These are phyloP conservation scores for Beris chalybata DNA, from an alignment of 2,888 invertebrate species.

Conservation along the genomic window DNA sequence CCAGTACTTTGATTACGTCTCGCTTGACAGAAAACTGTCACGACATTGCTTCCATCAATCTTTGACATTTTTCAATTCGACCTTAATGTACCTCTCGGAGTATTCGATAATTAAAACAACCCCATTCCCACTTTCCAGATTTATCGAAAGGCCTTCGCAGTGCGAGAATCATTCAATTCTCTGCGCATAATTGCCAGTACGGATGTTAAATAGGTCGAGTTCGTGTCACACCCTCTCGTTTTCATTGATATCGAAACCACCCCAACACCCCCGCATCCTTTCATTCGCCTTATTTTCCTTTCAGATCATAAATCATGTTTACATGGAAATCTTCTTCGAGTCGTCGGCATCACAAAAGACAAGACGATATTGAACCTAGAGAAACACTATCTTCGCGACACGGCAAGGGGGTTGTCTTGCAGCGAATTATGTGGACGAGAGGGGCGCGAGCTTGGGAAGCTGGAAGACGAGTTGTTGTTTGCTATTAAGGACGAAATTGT, in stretches of 20 bases:
- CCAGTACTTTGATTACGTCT: neutral
- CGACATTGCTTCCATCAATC: no score
- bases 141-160: neutral
- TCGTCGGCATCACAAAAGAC: neutral
- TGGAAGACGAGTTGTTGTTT: neutral
- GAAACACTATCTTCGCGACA: no score
- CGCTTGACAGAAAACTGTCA: neutral
- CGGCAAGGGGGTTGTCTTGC: no score
- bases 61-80: neutral
- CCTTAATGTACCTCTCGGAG: neutral
- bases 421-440: no score
- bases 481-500: no score
- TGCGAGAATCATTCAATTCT: neutral
- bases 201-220: no score
- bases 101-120: neutral
- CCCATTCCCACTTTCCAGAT: neutral
- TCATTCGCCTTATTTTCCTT: neutral
- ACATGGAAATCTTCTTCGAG: slow-evolving; percentile 1
- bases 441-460: no score
- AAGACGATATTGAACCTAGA: neutral
- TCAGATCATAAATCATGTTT: slow-evolving; percentile 6
- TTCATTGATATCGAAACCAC: no score
- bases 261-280: no score
- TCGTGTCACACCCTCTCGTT: no score
- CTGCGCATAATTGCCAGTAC: no score